phyloP scores from a whole-genome alignment of 2,888 invertebrate species.

The Euzetes globulus region DNA sequence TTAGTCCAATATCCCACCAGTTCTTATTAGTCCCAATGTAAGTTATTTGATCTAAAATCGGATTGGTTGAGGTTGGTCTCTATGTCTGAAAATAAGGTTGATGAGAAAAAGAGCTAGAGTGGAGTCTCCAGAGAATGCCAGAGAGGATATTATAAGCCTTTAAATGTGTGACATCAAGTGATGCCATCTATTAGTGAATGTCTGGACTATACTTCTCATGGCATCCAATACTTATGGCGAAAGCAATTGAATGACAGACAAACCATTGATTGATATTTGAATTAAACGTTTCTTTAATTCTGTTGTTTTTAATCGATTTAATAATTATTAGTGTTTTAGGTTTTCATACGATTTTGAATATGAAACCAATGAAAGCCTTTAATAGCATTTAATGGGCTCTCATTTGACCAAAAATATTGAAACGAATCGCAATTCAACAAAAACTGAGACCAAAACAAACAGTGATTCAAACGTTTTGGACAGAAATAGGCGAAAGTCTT shows the following conservation, averaged over 20 bases:
- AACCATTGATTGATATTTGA: not conserved
- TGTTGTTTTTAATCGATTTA: not conserved
- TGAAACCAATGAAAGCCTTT: not conserved
- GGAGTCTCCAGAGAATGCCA: no score
- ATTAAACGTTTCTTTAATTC: not conserved
- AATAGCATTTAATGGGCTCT: not conserved
- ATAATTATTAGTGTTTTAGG: not conserved
- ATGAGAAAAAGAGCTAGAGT: no score
- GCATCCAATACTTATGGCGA: not conserved
- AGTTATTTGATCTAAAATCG: no score
- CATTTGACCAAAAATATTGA: slow-evolving; percentile 6
- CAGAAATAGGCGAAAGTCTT: slow-evolving; percentile 4
- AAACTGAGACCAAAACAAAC: slow-evolving; percentile 1
- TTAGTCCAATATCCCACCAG: no score
- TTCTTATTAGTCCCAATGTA: no score
- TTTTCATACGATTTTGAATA: not conserved
- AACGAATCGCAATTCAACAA: not conserved
- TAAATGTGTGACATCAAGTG: not conserved
- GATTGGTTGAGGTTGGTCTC: no score
- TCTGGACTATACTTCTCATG: not conserved
- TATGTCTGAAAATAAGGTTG: no score
- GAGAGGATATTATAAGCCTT: no score
- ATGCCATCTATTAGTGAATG: not conserved
- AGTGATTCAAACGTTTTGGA: not conserved
- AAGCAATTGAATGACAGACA: not conserved